Evolutionary conservation across 2,113 vertebrate genomes (phyloP), one percentile per base, ranked within the genome.

Genomic region (Tetraodon nigroviridis): DNA sequence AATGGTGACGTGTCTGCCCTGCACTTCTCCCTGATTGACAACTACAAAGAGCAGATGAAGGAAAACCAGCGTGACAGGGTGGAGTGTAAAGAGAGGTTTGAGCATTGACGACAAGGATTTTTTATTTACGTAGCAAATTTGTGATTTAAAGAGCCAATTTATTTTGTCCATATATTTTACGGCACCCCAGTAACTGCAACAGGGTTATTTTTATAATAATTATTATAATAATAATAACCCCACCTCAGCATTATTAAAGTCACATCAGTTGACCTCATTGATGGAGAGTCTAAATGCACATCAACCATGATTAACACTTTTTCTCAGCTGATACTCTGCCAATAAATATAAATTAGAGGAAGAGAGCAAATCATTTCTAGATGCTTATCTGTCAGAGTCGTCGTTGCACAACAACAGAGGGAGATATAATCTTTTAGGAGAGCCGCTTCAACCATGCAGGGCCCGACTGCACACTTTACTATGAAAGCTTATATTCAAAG

Each of bases 11-110:
- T 67, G 69, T 80, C 68, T 69, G 76, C 68, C 47, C 63, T 49
- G 40, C 64, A 75, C 54, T 24, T 75, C 70, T 55, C 32, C 51
- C 61, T 81, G 86, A 87, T 46, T 80, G 84, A 86, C 80, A 81
- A 69, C 73, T 59, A 67, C 57, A 64, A 13, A 48, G 48, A 18
- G 12, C 67, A 14, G 54, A 22, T 24, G n/a, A 65, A 29, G 44
- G 55, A 46, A 21, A 49, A 52, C 17, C 15, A 47, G 42, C n/a
- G 56, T 15, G 50, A 10, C 18, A 24, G n/a, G 24, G 7, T 27
- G 54, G 45, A 74, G 45, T 20, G 52, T 22, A 19, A 50, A 58
- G 59, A 37, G 19, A 52, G 42, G 24, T 27, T 1, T 27, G 27
- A 66, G 15, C 46, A 47, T 21, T 44, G n/a, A 46, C 5, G 14